Evolutionary conservation across 1,140 invertebrate genomes (phyloP), one percentile per base, ranked within the genome.

Genomic region (Hirudo medicinalis): DNA sequence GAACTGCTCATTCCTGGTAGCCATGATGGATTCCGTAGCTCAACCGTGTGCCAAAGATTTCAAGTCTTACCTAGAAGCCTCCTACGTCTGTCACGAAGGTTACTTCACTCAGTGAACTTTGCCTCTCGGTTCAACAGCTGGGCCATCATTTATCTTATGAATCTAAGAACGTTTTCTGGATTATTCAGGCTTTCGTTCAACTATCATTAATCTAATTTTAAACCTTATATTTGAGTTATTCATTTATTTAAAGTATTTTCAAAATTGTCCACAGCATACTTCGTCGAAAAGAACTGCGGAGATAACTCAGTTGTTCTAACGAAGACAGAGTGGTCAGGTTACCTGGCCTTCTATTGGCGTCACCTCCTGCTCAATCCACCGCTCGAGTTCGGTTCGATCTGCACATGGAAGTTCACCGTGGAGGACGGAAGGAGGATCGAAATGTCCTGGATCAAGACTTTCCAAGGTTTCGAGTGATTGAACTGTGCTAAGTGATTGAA

Each of bases 31-130:
- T 54, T 36, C 68, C 22, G 68, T 73, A n/a, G 72, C 72, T 25
- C 72, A 73, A 53, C 72, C 72, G 15, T 73, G 72, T 29, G 43
- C 67, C 36, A 69, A 70, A 57, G 72, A 73, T 67, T 70, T 73
- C 67, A 69, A 73, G 40, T 53, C 72, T 27, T 73, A 71, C 72
- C 72, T 73, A 36, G 72, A 73, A 43, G 72, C 55, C 25, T 55
- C 53, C 43, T 60, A 73, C 49, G 22, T 36, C 15, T 73, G 72
- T 57, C 54, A 57, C 53, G 8, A 25, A 22, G 67, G 67, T 69
- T 25, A 32, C 9, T 54, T 63, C 29, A 25, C 29, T 32, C 29
- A 15, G 8, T 22, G 57, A 63, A 63, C 22, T 63, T 25, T 63
- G 29, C 57, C 29, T 63, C 29, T 11, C 57, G 57, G 3, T 63